These are phyloP conservation scores for Lymantria dispar DNA, from an alignment of 2,888 invertebrate species.

Conservation along the genomic window DNA sequence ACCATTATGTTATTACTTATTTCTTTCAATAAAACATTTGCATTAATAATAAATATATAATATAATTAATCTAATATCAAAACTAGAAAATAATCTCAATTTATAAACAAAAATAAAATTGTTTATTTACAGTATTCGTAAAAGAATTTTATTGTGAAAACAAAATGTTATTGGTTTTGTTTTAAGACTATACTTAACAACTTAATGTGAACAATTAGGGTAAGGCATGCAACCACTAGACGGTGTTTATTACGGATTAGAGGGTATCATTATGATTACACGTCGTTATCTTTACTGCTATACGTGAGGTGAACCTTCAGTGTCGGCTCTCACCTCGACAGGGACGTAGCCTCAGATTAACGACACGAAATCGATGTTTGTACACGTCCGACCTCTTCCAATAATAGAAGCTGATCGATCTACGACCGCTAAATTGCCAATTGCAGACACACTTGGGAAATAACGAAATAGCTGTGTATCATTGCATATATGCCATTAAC, in stretches of 20 bases:
- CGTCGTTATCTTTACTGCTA: conserved; percentile 62
- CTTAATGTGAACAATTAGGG: conserved; percentile 27
- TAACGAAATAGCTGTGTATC: conserved; percentile 64
- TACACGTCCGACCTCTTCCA: conserved; percentile 80
- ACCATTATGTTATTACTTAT: too few species aligned
- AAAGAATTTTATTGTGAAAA: too few species aligned
- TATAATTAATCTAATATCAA: too few species aligned
- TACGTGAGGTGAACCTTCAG: conserved; percentile 73
- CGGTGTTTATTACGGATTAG: conserved; percentile 40
- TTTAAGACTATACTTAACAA: conserved; percentile 12
- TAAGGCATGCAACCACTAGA: conserved; percentile 19
- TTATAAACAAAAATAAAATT: too few species aligned
- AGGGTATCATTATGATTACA: conserved; percentile 66
- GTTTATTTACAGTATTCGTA: too few species aligned
- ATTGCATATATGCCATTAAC: conserved; percentile 41
- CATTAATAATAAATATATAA: too few species aligned
- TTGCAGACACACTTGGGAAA: conserved; percentile 67
- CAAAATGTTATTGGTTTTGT: too few species aligned
- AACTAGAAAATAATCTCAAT: too few species aligned
- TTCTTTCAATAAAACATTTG: too few species aligned
- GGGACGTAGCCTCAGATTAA: conserved; percentile 66
- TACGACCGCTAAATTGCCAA: conserved; percentile 73
- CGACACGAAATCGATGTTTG: conserved; percentile 80
- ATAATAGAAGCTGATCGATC: conserved; percentile 79
- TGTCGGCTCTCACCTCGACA: conserved; percentile 65